These are phyloP conservation scores for Tineola bisselliella DNA, from an alignment of 2,888 invertebrate genomes.

Conservation along the genomic window DNA sequence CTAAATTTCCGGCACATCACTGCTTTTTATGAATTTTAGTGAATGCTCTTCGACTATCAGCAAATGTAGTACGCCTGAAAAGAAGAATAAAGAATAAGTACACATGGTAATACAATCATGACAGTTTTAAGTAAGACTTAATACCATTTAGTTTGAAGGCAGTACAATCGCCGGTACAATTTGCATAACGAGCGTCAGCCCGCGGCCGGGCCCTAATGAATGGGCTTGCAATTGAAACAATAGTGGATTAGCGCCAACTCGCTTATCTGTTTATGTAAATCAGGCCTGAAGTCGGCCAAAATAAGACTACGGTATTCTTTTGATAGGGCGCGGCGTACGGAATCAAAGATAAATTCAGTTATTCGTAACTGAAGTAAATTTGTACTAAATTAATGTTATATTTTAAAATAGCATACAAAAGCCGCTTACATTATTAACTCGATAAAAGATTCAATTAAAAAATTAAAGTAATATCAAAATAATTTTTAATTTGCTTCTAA, in stretches of 20 bases:
- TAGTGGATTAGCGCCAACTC: conserved; percentile 47
- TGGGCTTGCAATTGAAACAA: conserved; percentile 57
- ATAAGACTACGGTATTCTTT: not conserved
- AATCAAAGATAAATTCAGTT: not conserved
- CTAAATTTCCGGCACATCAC: too few species aligned
- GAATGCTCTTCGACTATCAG: too few species aligned
- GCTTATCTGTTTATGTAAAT: conserved; percentile 46
- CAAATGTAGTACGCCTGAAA: too few species aligned
- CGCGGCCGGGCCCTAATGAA: conserved; percentile 43
- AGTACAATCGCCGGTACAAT: conserved; percentile 33
- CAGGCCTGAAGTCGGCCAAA: conserved; percentile 16
- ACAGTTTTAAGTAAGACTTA: not conserved
- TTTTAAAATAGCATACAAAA: too few species aligned
- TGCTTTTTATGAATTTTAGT: too few species aligned
- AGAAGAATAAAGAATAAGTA: too few species aligned
- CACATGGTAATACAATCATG: not conserved
- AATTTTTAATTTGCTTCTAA: too few species aligned
- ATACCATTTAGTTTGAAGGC: not conserved
- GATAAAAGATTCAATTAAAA: too few species aligned
- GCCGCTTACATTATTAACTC: too few species aligned
- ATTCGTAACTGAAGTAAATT: not conserved
- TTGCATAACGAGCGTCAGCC: conserved; percentile 48
- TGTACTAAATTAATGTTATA: too few species aligned
- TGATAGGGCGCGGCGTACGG: not conserved
- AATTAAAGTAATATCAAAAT: too few species aligned